phyloP scores from a whole-genome alignment of 2,888 invertebrate genomes.

The Craniophora ligustri region DNA sequence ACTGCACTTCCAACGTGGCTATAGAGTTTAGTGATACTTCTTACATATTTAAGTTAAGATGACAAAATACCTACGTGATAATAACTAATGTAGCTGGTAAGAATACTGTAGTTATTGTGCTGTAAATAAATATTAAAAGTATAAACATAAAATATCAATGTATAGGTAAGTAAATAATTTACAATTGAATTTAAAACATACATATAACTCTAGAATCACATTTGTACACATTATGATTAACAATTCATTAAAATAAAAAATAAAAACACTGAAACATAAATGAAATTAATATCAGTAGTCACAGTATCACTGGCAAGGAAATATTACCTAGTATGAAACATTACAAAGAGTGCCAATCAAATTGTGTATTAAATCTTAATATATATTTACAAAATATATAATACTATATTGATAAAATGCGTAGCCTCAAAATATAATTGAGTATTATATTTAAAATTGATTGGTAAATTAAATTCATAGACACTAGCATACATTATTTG shows the following conservation, averaged over 20 bases:
- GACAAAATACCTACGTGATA: too few relatives aligned
- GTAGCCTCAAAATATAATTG: constrained; percentile 54
- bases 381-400: constrained; percentile 46
- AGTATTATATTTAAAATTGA: constrained; percentile 50
- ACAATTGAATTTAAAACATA: constrained; percentile 17
- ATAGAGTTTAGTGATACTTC: too few relatives aligned
- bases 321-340: constrained; percentile 48
- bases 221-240: constrained; percentile 38
- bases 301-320: constrained; percentile 74
- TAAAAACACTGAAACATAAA: constrained; percentile 44
- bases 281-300: constrained; percentile 57
- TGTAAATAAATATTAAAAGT: constrained; percentile 10
- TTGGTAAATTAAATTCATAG: constrained; percentile 28
- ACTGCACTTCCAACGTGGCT: too few relatives aligned
- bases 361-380: constrained; percentile 38
- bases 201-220: constrained; percentile 5
- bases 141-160: constrained; percentile 16
- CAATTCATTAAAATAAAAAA: constrained; percentile 32
- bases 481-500: constrained; percentile 25
- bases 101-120: constrained; percentile 21
- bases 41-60: too few relatives aligned
- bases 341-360: constrained; percentile 41
- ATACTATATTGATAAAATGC: constrained; percentile 35
- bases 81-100: constrained; percentile 8
- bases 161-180: constrained; percentile 2